Base-by-base conservation (phyloP, 2,113 vertebrate genomes). In the Cryptotis parvus region DNA sequence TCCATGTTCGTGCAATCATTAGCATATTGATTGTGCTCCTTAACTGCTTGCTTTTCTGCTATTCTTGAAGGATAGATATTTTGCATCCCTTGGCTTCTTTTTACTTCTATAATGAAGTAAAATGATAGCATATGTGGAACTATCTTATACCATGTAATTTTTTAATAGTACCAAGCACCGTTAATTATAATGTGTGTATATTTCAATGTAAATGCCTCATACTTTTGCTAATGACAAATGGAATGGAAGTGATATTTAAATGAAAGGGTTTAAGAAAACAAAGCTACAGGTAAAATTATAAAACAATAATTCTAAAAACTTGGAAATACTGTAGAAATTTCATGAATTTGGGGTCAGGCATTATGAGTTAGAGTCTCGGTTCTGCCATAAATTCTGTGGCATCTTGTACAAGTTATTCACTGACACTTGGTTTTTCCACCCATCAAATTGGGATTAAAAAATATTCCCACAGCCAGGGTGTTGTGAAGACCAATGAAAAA, bases 351-450 rank as follows among this genome's bases (percentile, higher is more conserved):
- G n/a, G 24, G n/a, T 82, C 14, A 73, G 43, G 35, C 1, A 72
- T 78, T 11, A 26, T 49, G 58, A 84, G 6, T 77, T 31, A 49
- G 65, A 76, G 16, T 63, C 26, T 79, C 68, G 82, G 66, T 31
- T 90, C 90, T 90, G 49, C 35, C 27, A 49, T 4, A 82, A 68
- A 83, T 58, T 84, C 61, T 85, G 31, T 22, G 18, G 9, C 79
- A 70, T 22, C 33, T 61, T 81, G 9, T 33, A 1, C 11, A 74
- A 58, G 11, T 77, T 87, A 58, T 33, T 91, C 29, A 66, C 3
- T 41, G 35, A 78, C 49, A 82, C 45, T 72, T 39, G 49, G 18
- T 86, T 94, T 93, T 79, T 92, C 49, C 18, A 90, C n/a, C 33
- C 73, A 15, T 76, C 72, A 86, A 84, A 15, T n/a, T 93, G 87